These are phyloP conservation scores for Polia nebulosa DNA, from an alignment of 2,888 invertebrate genomes.

Conservation along the genomic window DNA sequence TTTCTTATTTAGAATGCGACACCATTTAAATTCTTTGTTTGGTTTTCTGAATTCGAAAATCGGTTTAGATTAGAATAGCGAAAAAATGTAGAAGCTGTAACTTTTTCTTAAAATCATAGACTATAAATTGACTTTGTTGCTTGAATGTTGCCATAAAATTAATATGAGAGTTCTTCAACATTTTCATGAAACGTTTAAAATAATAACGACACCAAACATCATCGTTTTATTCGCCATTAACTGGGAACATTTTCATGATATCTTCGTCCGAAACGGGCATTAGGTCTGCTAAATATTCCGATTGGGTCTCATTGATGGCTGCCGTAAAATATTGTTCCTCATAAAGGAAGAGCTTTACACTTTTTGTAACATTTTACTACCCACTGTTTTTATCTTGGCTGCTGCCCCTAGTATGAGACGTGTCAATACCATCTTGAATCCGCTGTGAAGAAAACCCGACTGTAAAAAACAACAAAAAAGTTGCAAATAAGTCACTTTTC, in stretches of 20 bases:
- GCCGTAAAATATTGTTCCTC: constrained; percentile 62
- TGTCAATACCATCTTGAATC: not conserved
- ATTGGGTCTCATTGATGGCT: constrained; percentile 64
- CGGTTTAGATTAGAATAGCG: not conserved
- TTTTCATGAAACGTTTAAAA: constrained; percentile 28
- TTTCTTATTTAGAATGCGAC: constrained; percentile 2
- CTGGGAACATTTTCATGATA: constrained; percentile 39
- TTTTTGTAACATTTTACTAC: constrained; percentile 70
- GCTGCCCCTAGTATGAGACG: not conserved
- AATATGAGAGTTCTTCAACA: constrained; percentile 1
- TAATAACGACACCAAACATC: constrained; percentile 38
- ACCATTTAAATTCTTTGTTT: not conserved
- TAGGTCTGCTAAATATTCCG: constrained; percentile 64
- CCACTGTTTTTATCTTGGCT: constrained; percentile 43
- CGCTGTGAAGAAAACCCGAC: too few species aligned
- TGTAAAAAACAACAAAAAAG: too few species aligned
- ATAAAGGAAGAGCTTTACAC: constrained; percentile 70
- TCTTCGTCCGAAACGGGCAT: constrained; percentile 46
- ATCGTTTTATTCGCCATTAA: constrained; percentile 53
- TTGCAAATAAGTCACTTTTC: too few species aligned
- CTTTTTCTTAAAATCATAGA: not conserved
- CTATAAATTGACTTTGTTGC: not conserved
- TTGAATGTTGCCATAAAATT: not conserved
- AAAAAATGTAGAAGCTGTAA: not conserved
- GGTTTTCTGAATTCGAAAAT: constrained; percentile 2